Conservation (phyloP, 2,113 vertebrate species). For the Clupea harengus region DNA sequence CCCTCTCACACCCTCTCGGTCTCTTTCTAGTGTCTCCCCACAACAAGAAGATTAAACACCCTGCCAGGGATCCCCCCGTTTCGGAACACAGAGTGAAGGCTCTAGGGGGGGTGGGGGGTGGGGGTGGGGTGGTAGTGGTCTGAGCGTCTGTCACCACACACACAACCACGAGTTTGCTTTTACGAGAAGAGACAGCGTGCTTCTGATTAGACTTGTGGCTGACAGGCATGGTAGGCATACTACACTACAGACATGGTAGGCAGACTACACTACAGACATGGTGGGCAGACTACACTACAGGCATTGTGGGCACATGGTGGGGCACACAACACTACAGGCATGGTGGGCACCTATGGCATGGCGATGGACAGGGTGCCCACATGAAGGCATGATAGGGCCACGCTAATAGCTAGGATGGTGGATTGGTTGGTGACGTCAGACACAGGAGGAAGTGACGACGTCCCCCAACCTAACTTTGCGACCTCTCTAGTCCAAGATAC, state of each 20-base stretch:
- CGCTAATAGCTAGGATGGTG: not conserved
- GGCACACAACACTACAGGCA: not conserved
- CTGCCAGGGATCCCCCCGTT: too few relatives aligned
- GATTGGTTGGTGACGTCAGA: not conserved
- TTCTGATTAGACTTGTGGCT: slow-evolving; percentile 43
- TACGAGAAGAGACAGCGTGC: slow-evolving; percentile 44
- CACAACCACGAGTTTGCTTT: slow-evolving; percentile 19
- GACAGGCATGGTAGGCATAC: too few relatives aligned
- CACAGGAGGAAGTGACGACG: not conserved
- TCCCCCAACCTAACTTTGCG: not conserved
- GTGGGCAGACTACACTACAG: not conserved
- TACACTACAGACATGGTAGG: too few relatives aligned
- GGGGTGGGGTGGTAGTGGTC: too few relatives aligned
- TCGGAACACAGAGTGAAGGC: too few relatives aligned
- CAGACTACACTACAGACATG: not conserved
- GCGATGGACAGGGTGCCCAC: not conserved
- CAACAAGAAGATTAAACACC: too few relatives aligned
- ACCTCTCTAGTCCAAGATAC: not conserved
- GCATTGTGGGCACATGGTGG: too few relatives aligned
- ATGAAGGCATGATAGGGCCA: not conserved
- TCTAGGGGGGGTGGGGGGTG: too few relatives aligned
- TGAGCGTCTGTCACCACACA: not conserved
- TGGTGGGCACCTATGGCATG: slow-evolving; percentile 8
- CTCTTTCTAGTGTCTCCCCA: too few relatives aligned
- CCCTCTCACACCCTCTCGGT: not conserved